phyloP scores from a whole-genome alignment of 2,888 invertebrate species.

The Pachycephus smyrnensis region DNA sequence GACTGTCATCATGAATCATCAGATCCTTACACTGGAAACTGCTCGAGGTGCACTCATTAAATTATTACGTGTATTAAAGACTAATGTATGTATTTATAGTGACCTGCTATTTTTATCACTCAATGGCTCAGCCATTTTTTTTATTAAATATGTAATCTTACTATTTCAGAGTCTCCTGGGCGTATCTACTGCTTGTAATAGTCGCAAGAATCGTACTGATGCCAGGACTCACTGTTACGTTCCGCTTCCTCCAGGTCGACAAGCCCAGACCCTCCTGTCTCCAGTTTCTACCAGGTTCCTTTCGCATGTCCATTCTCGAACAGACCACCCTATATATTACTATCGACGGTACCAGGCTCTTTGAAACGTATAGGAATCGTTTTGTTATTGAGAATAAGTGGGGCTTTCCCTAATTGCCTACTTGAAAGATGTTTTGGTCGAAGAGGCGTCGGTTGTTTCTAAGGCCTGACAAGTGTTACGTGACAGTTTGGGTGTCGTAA shows the following conservation, averaged over 20 bases:
- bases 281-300: conserved; percentile 1
- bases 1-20: not conserved
- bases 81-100: not conserved
- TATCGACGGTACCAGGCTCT: not conserved
- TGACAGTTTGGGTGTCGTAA: not conserved
- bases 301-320: not conserved
- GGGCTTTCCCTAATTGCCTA: not conserved
- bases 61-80: not conserved
- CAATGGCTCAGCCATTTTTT: not conserved
- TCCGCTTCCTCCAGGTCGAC: not conserved
- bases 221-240: not conserved
- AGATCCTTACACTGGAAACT: not conserved
- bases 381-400: not conserved
- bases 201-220: not conserved
- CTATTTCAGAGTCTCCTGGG: not conserved
- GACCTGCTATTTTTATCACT: not conserved
- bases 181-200: not conserved
- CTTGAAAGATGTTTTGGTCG: not conserved
- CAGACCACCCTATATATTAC: not conserved
- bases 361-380: not conserved
- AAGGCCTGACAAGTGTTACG: not conserved
- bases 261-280: conserved; percentile 4
- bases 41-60: not conserved
- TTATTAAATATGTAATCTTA: not conserved
- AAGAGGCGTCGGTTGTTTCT: not conserved